phyloP scores from a whole-genome alignment of 2,888 invertebrate genomes.

The Hyalella azteca region DNA sequence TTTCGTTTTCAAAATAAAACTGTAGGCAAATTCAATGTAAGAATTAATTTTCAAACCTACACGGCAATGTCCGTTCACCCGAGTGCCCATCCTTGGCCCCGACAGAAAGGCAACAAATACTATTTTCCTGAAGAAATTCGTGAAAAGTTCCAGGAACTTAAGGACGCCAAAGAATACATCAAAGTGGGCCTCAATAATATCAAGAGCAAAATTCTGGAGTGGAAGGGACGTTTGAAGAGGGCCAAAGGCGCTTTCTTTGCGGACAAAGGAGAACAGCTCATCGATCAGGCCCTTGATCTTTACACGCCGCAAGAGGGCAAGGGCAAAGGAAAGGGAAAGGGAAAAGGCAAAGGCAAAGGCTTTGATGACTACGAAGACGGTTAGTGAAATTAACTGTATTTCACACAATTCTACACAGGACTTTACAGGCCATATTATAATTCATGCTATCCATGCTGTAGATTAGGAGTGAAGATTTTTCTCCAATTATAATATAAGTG shows the following conservation, averaged over 20 bases:
- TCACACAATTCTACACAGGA: no score
- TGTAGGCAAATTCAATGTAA: no score
- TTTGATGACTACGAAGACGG: no score
- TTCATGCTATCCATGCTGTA: no score
- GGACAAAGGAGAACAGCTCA: slow-evolving; percentile 1
- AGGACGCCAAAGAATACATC: slow-evolving; percentile 28
- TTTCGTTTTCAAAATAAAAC: no score
- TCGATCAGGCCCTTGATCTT: neutral
- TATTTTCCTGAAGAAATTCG: slow-evolving; percentile 19
- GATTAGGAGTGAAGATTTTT: no score
- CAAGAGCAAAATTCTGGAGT: slow-evolving; percentile 27
- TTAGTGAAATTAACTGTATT: no score
- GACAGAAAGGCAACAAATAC: slow-evolving; percentile 10
- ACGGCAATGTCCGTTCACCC: slow-evolving; percentile 6
- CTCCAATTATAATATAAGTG: no score
- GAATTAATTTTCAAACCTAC: no score
- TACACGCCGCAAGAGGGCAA: neutral
- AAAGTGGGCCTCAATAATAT: neutral
- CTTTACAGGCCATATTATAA: no score
- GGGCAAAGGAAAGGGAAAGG: neutral
- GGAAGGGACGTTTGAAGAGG: neutral
- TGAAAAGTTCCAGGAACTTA: slow-evolving; percentile 12
- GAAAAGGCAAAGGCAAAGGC: slow-evolving; percentile 23
- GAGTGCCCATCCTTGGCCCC: slow-evolving; percentile 5
- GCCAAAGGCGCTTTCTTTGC: neutral